Evolutionary conservation across 2,888 invertebrate species (phyloP).

Genomic region (Neocrepidodera transversa): DNA sequence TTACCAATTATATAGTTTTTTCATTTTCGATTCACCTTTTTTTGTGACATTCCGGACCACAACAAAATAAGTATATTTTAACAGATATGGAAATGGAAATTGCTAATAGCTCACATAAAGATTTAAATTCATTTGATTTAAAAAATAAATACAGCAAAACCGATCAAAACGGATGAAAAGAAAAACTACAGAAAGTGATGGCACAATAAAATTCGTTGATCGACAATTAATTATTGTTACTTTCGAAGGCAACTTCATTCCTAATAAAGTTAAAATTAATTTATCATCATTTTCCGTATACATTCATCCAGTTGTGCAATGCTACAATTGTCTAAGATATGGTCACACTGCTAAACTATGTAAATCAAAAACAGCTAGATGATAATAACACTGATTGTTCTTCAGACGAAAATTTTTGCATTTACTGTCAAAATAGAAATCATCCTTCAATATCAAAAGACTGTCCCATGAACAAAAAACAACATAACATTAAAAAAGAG

Average conservation of each 20-base stretch:
- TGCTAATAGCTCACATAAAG: too few species aligned
- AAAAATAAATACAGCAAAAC: too few species aligned
- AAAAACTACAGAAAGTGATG: not conserved
- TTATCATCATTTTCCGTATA: not conserved
- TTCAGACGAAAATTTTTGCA: not conserved
- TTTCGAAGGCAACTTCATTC: conserved; percentile 1
- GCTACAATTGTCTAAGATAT: too few species aligned
- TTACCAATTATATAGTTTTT: too few species aligned
- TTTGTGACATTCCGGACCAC: too few species aligned
- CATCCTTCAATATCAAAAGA: not conserved
- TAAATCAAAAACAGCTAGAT: not conserved
- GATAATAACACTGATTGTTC: not conserved
- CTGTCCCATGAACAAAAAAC: conserved; percentile 13
- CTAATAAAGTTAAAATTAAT: too few species aligned
- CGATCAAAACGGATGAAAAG: not conserved
- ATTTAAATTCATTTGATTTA: too few species aligned
- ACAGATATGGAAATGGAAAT: too few species aligned
- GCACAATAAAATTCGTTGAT: not conserved
- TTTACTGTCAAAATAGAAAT: conserved; percentile 6
- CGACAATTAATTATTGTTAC: not conserved
- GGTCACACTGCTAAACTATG: too few species aligned
- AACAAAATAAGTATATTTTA: too few species aligned
- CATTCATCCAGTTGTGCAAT: not conserved
- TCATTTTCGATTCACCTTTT: too few species aligned
- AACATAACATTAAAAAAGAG: conserved; percentile 15